Conservation (phyloP, 2,113 vertebrate species). For the Polypterus senegalus region DNA sequence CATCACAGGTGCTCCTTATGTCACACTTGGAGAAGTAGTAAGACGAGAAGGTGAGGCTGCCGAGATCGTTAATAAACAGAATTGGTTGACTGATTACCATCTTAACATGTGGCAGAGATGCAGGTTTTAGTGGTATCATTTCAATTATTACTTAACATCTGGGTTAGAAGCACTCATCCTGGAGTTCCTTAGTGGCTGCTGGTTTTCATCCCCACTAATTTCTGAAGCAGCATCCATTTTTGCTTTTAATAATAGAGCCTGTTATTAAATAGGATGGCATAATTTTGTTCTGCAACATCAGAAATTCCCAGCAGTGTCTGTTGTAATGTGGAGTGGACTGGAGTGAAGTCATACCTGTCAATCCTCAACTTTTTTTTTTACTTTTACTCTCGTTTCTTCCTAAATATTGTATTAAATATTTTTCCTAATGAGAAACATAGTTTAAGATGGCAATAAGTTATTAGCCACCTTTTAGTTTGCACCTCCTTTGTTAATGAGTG, state of each 20-base stretch:
- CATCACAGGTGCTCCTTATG: conserved; percentile 63
- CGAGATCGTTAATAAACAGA: not conserved
- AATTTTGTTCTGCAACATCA: no score
- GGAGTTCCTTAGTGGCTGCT: not conserved
- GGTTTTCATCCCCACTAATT: not conserved
- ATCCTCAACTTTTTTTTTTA: no score
- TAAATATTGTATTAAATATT: no score
- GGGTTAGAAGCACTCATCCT: not conserved
- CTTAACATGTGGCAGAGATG: not conserved
- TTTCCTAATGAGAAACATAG: no score
- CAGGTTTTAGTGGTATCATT: not conserved
- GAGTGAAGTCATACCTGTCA: no score
- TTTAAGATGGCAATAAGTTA: no score
- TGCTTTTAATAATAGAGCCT: not conserved
- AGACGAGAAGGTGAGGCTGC: conserved; percentile 50
- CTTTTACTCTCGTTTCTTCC: no score
- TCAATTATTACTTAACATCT: not conserved
- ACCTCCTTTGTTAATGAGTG: no score
- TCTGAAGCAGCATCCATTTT: not conserved
- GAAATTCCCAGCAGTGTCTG: not conserved
- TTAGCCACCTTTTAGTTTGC: no score
- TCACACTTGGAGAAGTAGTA: conserved; percentile 73
- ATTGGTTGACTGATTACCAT: not conserved
- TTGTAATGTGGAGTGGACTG: not conserved
- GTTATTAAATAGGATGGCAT: no score